phyloP scores from a whole-genome alignment of 2,797 vertebrate species.

The Halcyon leucocephala region DNA sequence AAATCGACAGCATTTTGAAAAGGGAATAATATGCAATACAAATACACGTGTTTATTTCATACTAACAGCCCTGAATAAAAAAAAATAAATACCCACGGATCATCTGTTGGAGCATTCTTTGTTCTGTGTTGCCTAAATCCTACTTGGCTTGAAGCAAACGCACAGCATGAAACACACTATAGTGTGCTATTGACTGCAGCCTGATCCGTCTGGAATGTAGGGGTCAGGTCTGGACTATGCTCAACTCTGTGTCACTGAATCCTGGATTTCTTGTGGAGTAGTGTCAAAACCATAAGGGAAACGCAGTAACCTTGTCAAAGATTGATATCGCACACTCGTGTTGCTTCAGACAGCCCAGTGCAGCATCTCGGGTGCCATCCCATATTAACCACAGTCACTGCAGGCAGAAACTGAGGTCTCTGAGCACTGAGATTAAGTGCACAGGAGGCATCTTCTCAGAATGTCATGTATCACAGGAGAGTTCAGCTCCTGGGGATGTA shows the following conservation, averaged over 20 bases:
- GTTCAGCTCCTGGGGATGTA: accelerated
- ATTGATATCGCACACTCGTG: accelerated
- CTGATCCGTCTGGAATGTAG: background rate
- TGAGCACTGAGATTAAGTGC: background rate
- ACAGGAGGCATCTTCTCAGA: background rate
- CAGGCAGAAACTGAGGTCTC: background rate
- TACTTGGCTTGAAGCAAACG: background rate
- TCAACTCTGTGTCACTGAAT: background rate
- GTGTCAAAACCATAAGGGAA: background rate
- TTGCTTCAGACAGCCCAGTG: background rate
- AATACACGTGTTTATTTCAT: background rate
- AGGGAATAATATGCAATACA: background rate
- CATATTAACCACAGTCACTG: accelerated
- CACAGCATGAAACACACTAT: background rate
- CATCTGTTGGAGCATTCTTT: background rate
- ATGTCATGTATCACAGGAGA: accelerated
- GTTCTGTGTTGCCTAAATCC: background rate
- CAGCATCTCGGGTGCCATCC: background rate
- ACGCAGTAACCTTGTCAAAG: background rate
- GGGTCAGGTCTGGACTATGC: accelerated
- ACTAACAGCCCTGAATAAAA: background rate
- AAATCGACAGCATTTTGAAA: background rate
- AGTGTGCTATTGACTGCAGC: background rate
- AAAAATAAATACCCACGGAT: background rate
- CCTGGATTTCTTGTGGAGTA: background rate